These are phyloP conservation scores for Stenopsyche tienmushanensis DNA, from an alignment of 1,140 invertebrate genomes.

Conservation along the genomic window DNA sequence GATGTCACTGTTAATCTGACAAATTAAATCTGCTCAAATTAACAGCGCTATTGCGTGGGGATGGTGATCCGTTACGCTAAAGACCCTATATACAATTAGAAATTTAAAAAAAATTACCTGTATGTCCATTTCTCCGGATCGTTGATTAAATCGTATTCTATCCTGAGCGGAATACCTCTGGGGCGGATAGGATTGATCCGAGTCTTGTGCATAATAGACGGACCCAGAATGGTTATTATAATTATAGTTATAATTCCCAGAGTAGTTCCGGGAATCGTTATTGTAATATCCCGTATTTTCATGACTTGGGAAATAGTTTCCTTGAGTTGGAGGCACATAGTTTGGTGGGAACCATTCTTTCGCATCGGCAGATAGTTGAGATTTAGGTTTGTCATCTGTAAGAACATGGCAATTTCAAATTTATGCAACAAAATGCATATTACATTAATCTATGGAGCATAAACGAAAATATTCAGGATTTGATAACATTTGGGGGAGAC, in stretches of 20 bases:
- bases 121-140: conserved; percentile 51
- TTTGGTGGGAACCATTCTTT: conserved; percentile 57
- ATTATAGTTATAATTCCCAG: conserved; percentile 13
- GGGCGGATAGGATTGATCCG: conserved; percentile 41
- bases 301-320: conserved; percentile 43
- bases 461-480: too few relatives aligned
- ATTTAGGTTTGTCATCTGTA: conserved; percentile 42
- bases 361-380: conserved; percentile 53
- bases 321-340: conserved; percentile 46
- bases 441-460: too few relatives aligned
- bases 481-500: too few relatives aligned
- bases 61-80: too few relatives aligned
- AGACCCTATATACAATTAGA: conserved; percentile 49
- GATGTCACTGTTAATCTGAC: too few relatives aligned
- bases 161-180: conserved; percentile 52
- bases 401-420: not conserved
- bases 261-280: conserved; percentile 24
- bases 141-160: conserved; percentile 50
- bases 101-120: conserved; percentile 44
- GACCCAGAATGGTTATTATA: conserved; percentile 9
- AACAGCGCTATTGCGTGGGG: too few relatives aligned
- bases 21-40: too few relatives aligned
- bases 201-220: conserved; percentile 18
- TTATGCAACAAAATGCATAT: too few relatives aligned
- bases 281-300: conserved; percentile 34